Percentiles rank a stretch among this genome's conserved stretches.
Conservation (phyloP, 2,888 invertebrate species). For the Diachrysia chrysitis region DNA sequence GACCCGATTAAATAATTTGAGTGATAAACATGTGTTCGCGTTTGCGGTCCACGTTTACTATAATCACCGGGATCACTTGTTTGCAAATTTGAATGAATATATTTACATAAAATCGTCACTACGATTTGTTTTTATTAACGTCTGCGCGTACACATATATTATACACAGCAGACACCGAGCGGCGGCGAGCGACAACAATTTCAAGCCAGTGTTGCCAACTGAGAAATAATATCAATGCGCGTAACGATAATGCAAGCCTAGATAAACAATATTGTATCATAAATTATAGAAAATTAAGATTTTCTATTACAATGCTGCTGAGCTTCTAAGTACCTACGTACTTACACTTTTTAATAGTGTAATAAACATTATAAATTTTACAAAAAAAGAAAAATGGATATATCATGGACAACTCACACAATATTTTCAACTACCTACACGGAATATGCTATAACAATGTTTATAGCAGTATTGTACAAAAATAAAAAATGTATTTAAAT, state of each 20-base stretch:
- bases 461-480: too few species aligned
- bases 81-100: conserved; percentile 19
- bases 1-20: conserved; percentile 53
- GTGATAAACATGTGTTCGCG: conserved; percentile 10
- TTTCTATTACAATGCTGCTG: too few species aligned
- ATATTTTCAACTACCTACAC: too few species aligned
- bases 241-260: conserved; percentile 1
- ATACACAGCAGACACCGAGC: too few species aligned
- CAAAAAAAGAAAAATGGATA: too few species aligned
- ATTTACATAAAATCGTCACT: conserved; percentile 14
- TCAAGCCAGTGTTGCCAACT: conserved; percentile 29
- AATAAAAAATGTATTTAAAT: too few species aligned
- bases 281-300: too few species aligned
- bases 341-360: too few species aligned
- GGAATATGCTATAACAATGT: too few species aligned
- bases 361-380: too few species aligned
- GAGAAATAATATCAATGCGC: neutral
- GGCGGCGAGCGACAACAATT: conserved; percentile 14
- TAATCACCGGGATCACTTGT: conserved; percentile 13
- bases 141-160: conserved; percentile 40
- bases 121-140: conserved; percentile 41
- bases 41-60: conserved; percentile 19
- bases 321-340: too few species aligned
- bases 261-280: neutral
- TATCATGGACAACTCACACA: too few species aligned